Conservation (phyloP, 2,113 vertebrate genomes). For the Romanogobio albipinnatus region DNA sequence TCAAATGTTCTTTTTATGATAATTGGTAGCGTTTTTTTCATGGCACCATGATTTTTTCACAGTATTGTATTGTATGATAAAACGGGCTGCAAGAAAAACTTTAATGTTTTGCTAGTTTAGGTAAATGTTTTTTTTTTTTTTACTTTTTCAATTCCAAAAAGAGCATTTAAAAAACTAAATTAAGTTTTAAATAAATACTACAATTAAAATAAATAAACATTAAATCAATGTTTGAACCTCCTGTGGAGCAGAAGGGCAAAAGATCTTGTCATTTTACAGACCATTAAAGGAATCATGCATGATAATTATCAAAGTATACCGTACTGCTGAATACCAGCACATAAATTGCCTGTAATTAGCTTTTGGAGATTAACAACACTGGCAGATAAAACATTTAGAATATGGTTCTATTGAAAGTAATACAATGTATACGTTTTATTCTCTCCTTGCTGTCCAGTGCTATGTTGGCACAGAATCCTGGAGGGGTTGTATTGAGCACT, state of each 20-base stretch:
- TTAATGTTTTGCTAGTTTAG: not conserved
- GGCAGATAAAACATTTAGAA: not conserved
- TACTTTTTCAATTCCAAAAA: not conserved
- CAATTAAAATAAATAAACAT: not conserved
- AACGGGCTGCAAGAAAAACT: not conserved
- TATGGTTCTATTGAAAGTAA: not conserved
- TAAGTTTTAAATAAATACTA: not conserved
- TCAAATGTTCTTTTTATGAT: not conserved
- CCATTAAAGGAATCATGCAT: not conserved
- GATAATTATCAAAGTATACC: not conserved
- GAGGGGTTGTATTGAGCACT: conserved; percentile 86
- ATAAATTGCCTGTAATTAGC: not conserved
- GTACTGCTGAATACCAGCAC: not conserved
- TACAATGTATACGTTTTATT: not conserved
- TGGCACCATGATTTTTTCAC: not conserved
- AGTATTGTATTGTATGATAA: not conserved
- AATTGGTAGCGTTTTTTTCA: not conserved
- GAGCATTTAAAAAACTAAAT: not conserved
- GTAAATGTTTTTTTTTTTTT: too few relatives aligned
- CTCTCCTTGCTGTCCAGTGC: conserved; percentile 71
- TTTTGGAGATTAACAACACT: not conserved
- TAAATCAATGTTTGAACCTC: not conserved
- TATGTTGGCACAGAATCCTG: conserved; percentile 85
- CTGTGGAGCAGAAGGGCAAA: not conserved
- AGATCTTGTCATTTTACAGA: not conserved